phyloP scores from a whole-genome alignment of 2,797 vertebrate genomes.

The Lepilemur septentrionalis region DNA sequence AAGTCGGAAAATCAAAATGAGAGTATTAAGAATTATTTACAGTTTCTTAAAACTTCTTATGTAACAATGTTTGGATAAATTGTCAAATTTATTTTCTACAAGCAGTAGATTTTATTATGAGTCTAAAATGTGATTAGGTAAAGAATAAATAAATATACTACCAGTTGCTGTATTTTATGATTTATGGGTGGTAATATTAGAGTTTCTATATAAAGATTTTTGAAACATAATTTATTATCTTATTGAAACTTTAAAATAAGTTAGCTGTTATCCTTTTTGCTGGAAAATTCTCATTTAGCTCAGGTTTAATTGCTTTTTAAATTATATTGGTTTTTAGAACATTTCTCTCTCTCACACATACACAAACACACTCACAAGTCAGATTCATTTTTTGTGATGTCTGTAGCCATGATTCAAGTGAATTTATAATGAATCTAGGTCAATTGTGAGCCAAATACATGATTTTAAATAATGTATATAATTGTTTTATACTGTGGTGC shows the following conservation, averaged over 20 bases:
- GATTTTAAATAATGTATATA: slow-evolving; percentile 41
- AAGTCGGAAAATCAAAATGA: slow-evolving; percentile 91
- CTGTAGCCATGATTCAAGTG: background rate
- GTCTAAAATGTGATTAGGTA: slow-evolving; percentile 49
- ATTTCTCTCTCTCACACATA: background rate
- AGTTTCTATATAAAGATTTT: slow-evolving; percentile 36
- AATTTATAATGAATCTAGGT: slow-evolving; percentile 43
- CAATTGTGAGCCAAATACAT: slow-evolving; percentile 39
- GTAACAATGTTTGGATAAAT: slow-evolving; percentile 89
- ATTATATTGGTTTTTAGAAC: slow-evolving; percentile 35
- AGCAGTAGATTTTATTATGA: slow-evolving; percentile 27
- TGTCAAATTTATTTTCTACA: slow-evolving; percentile 48
- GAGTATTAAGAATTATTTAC: slow-evolving; percentile 92
- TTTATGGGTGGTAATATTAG: background rate
- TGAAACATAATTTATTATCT: slow-evolving; percentile 51
- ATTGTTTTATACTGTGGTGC: slow-evolving; percentile 32
- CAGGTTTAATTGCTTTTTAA: slow-evolving; percentile 45
- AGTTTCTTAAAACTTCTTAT: slow-evolving; percentile 92
- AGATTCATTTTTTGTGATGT: slow-evolving; percentile 50
- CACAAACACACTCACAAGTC: background rate
- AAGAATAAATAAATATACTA: slow-evolving; percentile 23
- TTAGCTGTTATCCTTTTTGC: slow-evolving; percentile 39
- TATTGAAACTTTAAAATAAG: slow-evolving; percentile 40
- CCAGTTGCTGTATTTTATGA: slow-evolving; percentile 18
- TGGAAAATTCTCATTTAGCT: slow-evolving; percentile 42